These are phyloP conservation scores for Oscheius myriophilus DNA, from an alignment of 2,888 invertebrate genomes.

Conservation along the genomic window DNA sequence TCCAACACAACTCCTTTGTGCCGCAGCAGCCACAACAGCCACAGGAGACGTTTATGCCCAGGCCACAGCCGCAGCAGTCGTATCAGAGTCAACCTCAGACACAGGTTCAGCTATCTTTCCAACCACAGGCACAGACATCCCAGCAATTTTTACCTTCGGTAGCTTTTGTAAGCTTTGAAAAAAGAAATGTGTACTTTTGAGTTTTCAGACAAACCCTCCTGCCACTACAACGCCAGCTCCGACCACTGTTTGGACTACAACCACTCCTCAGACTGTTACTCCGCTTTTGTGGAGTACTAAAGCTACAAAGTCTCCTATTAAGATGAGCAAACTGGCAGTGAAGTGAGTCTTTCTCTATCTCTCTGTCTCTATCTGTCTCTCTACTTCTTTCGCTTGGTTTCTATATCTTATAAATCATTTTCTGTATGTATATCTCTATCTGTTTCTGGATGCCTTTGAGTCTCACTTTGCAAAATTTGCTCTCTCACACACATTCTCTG, in stretches of 20 bases:
- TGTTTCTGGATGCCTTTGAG: no score
- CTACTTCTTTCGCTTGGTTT: no score
- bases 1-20: conserved; percentile 4
- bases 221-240: not conserved
- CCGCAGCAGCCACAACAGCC: no score
- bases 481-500: no score
- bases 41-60: not conserved
- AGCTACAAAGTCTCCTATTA: conserved; percentile 14
- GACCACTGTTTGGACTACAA: conserved; percentile 6
- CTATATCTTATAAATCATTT: no score
- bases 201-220: conserved; percentile 7
- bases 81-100: conserved; percentile 9
- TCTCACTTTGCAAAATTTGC: no score
- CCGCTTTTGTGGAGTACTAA: conserved; percentile 30
- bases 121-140: no score
- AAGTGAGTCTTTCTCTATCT: conserved; percentile 23
- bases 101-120: no score
- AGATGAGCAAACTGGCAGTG: conserved; percentile 30
- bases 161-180: not conserved
- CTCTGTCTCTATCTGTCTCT: no score
- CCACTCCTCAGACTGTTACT: conserved; percentile 15
- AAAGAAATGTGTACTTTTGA: no score
- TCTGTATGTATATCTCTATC: no score
- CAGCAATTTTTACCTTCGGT: no score
- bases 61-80: not conserved